Conservation (phyloP, 1,140 invertebrate genomes). For the Latrodectus geometricus region DNA sequence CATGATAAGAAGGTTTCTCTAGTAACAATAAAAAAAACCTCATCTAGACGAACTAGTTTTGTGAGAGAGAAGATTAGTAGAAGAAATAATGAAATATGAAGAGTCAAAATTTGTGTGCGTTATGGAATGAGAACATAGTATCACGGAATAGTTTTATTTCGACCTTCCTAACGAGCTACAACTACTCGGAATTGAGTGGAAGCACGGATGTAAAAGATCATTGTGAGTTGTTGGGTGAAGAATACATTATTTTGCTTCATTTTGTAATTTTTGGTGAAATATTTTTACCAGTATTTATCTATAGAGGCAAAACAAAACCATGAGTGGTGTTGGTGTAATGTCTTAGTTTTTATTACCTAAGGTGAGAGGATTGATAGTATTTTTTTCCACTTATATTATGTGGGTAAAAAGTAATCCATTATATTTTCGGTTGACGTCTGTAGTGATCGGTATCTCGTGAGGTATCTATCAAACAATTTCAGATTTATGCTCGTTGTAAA, state of each 20-base stretch:
- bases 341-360: too few species aligned
- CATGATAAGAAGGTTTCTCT: not conserved
- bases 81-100: not conserved
- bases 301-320: too few species aligned
- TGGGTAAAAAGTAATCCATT: too few species aligned
- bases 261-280: too few species aligned
- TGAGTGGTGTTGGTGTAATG: too few species aligned
- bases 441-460: too few species aligned
- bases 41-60: constrained; percentile 1
- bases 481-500: too few species aligned
- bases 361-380: too few species aligned
- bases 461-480: too few species aligned
- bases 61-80: not conserved
- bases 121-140: not conserved
- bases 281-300: too few species aligned
- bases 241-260: constrained; percentile 9
- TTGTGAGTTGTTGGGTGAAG: not conserved
- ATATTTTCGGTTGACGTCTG: too few species aligned
- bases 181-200: not conserved
- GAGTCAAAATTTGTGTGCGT: not conserved
- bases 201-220: not conserved
- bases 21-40: not conserved
- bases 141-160: constrained; percentile 5
- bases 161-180: not conserved
- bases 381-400: not conserved